Evolutionary conservation across 2,888 invertebrate species (phyloP), one percentile per base, ranked within the genome.

Genomic region (Agriotes lineatus): DNA sequence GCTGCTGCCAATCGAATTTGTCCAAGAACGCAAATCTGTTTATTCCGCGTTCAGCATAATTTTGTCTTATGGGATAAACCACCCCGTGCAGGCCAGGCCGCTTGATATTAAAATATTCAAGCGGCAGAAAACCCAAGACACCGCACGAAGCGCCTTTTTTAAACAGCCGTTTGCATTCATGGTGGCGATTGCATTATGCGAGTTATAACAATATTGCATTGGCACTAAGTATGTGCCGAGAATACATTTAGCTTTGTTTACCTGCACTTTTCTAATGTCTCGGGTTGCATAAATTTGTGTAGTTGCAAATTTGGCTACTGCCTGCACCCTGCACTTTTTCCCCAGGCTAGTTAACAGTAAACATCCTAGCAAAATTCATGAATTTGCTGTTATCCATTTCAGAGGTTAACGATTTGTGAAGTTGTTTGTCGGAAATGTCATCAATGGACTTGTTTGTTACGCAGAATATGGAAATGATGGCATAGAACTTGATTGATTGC

Each of bases 181-280:
- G 6, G 6, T 12, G 25, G 33, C 9, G 18, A 33, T n/a, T 18
- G 33, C 52, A 52, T 52, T 61, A 61, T 61, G 61, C 61, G 50
- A 61, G 61, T 61, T 39, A 61, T 48, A 35, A 50, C 61, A 48
- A 61, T 61, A 50, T 48, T 61, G 61, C 50, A 61, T 61, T 22
- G 19, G 37, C 48, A 61, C 50, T n/a, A 22, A 35, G 50, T 14
- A 42, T 42, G 42, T 42, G 42, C 42, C 12, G 1, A 14, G 42
- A 42, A 42, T 42, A 42, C 9, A 42, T 14, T 14, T 18, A 16
- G 14, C n/a, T 12, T 39, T 2, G 25, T 25, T 7, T 25, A 10
- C 20, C 20, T 59, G 59, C 22, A 25, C 4, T 25, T 25, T 25
- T 25, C 7, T 25, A 25, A 25, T 25, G 7, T 25, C 25, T 7